phyloP scores from a whole-genome alignment of 2,888 invertebrate species.

The Trichopria drosophilae region DNA sequence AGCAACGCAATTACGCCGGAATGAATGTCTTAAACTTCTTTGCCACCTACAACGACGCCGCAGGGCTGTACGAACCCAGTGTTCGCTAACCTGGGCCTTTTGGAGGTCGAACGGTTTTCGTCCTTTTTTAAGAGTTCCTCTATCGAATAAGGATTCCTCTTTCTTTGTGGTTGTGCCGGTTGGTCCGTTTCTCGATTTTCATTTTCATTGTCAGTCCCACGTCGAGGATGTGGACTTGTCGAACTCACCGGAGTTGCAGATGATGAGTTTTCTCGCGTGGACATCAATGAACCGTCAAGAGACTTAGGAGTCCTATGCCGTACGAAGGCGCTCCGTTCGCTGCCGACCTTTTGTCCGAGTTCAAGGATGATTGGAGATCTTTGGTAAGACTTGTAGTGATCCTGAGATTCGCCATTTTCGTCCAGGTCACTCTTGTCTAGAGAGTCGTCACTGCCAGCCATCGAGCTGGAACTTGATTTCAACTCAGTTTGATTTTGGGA shows the following conservation, averaged over 20 bases:
- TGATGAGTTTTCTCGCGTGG: conserved; percentile 14
- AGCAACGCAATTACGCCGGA: not conserved
- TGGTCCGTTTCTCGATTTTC: too few species aligned
- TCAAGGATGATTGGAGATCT: conserved; percentile 49
- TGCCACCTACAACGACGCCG: conserved; percentile 64
- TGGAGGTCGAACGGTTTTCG: conserved; percentile 62
- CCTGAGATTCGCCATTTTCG: conserved; percentile 50
- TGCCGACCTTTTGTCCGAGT: conserved; percentile 49
- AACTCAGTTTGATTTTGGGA: conserved; percentile 49
- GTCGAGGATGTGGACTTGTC: too few species aligned
- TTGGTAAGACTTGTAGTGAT: conserved; percentile 50
- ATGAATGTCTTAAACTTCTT: conserved; percentile 49
- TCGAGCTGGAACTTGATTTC: conserved; percentile 62
- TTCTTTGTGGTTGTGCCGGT: conserved; percentile 56
- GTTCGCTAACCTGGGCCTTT: conserved; percentile 53
- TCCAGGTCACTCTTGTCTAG: conserved; percentile 61
- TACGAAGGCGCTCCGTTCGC: conserved; percentile 52
- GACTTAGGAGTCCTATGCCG: conserved; percentile 46
- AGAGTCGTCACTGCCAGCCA: conserved; percentile 65
- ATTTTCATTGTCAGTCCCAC: too few species aligned
- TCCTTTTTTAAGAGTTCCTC: conserved; percentile 84
- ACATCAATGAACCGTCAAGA: conserved; percentile 3
- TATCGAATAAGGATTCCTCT: conserved; percentile 84
- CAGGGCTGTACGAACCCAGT: conserved; percentile 65
- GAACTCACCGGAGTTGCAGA: conserved; percentile 3